A percentile compares a stretch with the other conserved stretches of the same genome.
These are phyloP conservation scores for Ciconia boyciana DNA, from an alignment of 2,113 vertebrate genomes.

Conservation along the genomic window DNA sequence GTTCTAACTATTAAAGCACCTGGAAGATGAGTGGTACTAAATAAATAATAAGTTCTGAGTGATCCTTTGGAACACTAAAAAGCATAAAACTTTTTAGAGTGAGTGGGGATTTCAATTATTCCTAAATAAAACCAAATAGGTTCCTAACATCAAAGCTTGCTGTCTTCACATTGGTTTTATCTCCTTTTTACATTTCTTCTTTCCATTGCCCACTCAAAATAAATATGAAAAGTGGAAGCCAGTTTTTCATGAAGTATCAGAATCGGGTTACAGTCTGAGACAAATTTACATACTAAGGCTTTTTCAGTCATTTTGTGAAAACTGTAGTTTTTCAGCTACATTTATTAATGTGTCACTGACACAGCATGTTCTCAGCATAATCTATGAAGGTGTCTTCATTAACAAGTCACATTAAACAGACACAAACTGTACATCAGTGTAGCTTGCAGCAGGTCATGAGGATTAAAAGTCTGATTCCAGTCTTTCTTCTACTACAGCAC, in stretches of 20 bases:
- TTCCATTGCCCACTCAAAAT: not conserved
- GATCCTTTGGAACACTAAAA: not conserved
- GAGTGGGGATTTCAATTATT: not conserved
- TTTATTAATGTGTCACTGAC: not conserved
- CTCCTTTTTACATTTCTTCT: not conserved
- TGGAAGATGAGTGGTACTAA: not conserved
- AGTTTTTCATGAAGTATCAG: not conserved
- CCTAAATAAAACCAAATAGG: not conserved
- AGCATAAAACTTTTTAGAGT: not conserved
- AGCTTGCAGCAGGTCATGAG: not conserved
- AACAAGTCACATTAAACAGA: not conserved
- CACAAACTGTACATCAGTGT: not conserved
- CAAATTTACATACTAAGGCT: not conserved
- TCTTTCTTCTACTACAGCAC: not conserved
- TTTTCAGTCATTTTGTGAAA: not conserved
- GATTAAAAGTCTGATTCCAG: not conserved
- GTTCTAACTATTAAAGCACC: not conserved
- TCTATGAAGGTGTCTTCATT: not conserved
- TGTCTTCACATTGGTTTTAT: not conserved
- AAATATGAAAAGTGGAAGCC: not conserved
- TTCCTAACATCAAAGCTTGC: not conserved
- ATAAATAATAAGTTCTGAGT: slow-evolving; percentile 1
- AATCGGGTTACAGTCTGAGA: not conserved
- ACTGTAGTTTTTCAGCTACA: not conserved
- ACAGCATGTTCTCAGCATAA: not conserved